Percentiles rank a stretch among this genome's conserved stretches.
Conservation (phyloP, 2,113 vertebrate species). For the Megatriorchis doriae region DNA sequence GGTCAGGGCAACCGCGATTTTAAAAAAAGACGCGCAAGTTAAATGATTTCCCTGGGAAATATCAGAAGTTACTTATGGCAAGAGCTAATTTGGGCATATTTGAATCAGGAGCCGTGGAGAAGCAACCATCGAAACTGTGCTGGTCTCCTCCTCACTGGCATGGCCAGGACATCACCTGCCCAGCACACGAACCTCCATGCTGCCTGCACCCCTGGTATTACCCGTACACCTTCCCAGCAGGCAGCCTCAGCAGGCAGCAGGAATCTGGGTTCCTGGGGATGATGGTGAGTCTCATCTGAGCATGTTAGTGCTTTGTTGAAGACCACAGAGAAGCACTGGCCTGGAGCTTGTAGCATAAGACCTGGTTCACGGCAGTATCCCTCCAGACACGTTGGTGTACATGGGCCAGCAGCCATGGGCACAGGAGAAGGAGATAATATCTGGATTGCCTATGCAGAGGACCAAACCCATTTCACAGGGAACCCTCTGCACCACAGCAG, state of each 20-base stretch:
- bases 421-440: not conserved
- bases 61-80: conserved; percentile 53
- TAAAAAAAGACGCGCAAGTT: conserved; percentile 36
- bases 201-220: not conserved
- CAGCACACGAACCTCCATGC: not conserved
- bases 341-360: not conserved
- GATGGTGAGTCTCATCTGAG: not conserved
- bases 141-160: not conserved
- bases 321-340: not conserved
- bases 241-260: not conserved
- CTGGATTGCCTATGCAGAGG: not conserved
- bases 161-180: not conserved
- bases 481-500: not conserved
- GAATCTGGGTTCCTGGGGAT: not conserved
- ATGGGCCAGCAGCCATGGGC: not conserved
- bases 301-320: fast-evolving
- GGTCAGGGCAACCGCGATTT: conserved; percentile 34
- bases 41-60: conserved; percentile 55
- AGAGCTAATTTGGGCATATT: conserved; percentile 31
- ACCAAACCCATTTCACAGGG: not conserved
- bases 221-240: fast-evolving
- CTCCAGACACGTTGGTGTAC: fast-evolving
- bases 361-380: not conserved
- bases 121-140: not conserved
- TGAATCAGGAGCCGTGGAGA: conserved; percentile 45